Conservation (phyloP, 2,113 vertebrate species). For the Euleptes europaea region DNA sequence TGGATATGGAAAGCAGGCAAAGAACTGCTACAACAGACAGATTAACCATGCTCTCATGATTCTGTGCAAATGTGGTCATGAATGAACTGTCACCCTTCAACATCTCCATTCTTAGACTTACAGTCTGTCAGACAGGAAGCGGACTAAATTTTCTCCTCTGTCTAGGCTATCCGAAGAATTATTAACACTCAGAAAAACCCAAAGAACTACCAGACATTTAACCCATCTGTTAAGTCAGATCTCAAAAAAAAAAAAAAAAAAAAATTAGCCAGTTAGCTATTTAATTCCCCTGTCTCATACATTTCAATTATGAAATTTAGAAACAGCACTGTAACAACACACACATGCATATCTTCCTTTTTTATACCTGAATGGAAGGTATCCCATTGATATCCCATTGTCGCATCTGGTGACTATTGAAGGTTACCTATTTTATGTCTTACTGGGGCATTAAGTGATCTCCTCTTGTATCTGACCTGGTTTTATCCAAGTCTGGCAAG, state of each 20-base stretch:
- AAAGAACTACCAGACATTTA: background rate
- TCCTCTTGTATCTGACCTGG: too few species aligned
- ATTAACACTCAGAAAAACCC: background rate
- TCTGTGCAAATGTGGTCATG: constrained; percentile 12
- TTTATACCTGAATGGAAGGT: too few species aligned
- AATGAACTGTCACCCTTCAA: background rate
- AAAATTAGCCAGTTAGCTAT: too few species aligned
- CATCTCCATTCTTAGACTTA: background rate
- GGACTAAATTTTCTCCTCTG: background rate
- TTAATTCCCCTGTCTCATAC: background rate
- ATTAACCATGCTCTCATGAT: background rate
- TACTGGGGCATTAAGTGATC: too few species aligned
- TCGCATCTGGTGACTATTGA: too few species aligned
- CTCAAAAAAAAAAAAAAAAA: too few species aligned
- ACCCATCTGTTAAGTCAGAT: background rate
- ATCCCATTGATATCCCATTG: too few species aligned
- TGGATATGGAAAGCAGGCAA: background rate
- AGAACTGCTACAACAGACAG: background rate
- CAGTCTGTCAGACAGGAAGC: background rate
- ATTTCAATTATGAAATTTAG: too few species aligned
- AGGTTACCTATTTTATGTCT: too few species aligned
- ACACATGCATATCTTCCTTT: too few species aligned
- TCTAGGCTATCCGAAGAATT: background rate
- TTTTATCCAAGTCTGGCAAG: too few species aligned
- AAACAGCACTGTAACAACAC: too few species aligned